Evolutionary conservation across 2,888 invertebrate species (phyloP).

Genomic region (Tipula vernalis): DNA sequence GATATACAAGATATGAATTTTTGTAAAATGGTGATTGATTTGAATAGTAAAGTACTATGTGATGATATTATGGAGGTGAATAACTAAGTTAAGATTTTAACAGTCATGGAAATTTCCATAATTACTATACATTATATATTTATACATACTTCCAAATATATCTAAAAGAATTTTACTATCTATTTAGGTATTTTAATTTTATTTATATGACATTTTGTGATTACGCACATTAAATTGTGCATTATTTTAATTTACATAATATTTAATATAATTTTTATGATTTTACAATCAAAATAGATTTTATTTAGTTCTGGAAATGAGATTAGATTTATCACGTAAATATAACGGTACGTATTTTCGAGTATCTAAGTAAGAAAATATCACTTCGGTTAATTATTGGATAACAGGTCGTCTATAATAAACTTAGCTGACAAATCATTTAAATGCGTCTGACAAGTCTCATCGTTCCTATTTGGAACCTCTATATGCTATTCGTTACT

Average conservation of each 20-base stretch:
- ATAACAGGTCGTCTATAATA: too few species aligned
- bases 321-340: background rate
- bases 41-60: conserved; percentile 41
- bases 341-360: too few species aligned
- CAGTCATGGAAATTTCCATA: background rate
- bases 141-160: background rate
- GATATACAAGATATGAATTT: conserved; percentile 51
- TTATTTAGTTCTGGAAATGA: background rate
- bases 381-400: too few species aligned
- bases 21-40: conserved; percentile 48
- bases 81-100: background rate
- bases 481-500: too few species aligned
- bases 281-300: background rate
- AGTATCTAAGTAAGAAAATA: too few species aligned
- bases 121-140: background rate
- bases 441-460: too few species aligned
- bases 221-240: background rate
- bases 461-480: too few species aligned
- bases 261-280: background rate
- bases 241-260: background rate
- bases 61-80: background rate
- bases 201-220: background rate
- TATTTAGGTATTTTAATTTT: background rate
- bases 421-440: too few species aligned
- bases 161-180: background rate